Conservation (phyloP, 2,797 vertebrate species). For the Acanthurus leucopareius region DNA sequence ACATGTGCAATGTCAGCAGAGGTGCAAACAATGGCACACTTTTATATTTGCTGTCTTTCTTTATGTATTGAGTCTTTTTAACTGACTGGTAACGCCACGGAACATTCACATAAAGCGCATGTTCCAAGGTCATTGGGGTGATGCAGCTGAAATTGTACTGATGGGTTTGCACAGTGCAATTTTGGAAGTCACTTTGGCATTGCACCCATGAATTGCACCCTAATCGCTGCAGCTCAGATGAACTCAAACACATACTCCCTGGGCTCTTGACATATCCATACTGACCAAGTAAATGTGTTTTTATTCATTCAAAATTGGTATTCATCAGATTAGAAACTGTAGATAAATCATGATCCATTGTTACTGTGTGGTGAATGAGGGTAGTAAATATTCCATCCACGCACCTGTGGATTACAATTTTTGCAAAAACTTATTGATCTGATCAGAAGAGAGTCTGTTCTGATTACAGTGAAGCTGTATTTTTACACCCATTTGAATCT, state of each 20-base stretch:
- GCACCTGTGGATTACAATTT: background rate
- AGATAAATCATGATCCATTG: background rate
- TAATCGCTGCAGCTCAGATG: slow-evolving; percentile 10
- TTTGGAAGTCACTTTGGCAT: slow-evolving; percentile 11
- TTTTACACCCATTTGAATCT: background rate
- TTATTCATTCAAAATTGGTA: background rate
- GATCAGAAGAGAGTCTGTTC: background rate
- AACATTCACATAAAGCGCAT: background rate
- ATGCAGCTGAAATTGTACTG: slow-evolving; percentile 1
- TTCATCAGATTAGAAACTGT: background rate
- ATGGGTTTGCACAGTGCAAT: background rate
- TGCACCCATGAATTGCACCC: slow-evolving; percentile 5
- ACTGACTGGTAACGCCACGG: background rate
- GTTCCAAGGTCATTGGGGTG: background rate
- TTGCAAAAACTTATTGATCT: background rate
- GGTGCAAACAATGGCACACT: background rate
- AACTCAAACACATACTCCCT: slow-evolving; percentile 13
- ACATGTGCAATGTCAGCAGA: background rate
- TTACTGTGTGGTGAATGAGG: background rate
- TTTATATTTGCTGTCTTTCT: background rate
- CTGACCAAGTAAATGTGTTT: background rate
- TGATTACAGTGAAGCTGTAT: background rate
- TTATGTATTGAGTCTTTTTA: background rate
- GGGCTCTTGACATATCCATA: too few species aligned
- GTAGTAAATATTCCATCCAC: too few species aligned